Evolutionary conservation across 2,113 vertebrate genomes (phyloP), one percentile per base, ranked within the genome.

Genomic region (Polypterus bichir): DNA sequence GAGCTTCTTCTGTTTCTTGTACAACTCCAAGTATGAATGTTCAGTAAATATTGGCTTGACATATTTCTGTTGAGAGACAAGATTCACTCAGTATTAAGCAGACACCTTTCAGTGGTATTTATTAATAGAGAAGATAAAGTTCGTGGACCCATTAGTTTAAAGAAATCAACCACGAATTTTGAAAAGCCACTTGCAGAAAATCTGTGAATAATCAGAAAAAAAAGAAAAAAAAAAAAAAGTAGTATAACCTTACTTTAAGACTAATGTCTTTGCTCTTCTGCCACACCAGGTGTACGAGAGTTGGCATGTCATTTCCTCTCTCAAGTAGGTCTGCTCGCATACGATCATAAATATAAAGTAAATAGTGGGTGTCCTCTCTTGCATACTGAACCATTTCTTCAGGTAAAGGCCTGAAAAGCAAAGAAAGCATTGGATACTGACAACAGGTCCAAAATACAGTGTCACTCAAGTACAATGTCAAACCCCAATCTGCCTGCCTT

Each of bases 341-440:
- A 46, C 78, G 81, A 62, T 98, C 96, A 0, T 93, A 99, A 75
- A 97, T 85, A 66, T 95, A 94, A 1, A 96, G 93, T 67, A 99
- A 77, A 74, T 94, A 99, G 71, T 98, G 96, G 1, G 96, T 98
- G 77, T 99, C 96, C 0, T 83, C 79, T 3, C 89, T 88, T 46
- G 94, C 96, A 0, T 98, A 99, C 47, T 62, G 78, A 3, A 91
- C 58, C 96, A 99, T 99, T 66, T 97, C 95, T n/a, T 91, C 83
- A 5, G 94, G 92, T 72, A 99, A 71, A 0, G 96, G 96, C 47
- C 96, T 99, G 9, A 5, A 69, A 60, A 44, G 45, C 60, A 5
- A 51, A 52, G 10, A 46, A 7, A 7, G 3, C 8, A 6, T 8
- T 49, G 11, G 49, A 9, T n/a, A 1, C 11, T 5, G 9, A 51